These are phyloP conservation scores for Callionymus lyra DNA, from an alignment of 2,113 vertebrate genomes.

Conservation along the genomic window DNA sequence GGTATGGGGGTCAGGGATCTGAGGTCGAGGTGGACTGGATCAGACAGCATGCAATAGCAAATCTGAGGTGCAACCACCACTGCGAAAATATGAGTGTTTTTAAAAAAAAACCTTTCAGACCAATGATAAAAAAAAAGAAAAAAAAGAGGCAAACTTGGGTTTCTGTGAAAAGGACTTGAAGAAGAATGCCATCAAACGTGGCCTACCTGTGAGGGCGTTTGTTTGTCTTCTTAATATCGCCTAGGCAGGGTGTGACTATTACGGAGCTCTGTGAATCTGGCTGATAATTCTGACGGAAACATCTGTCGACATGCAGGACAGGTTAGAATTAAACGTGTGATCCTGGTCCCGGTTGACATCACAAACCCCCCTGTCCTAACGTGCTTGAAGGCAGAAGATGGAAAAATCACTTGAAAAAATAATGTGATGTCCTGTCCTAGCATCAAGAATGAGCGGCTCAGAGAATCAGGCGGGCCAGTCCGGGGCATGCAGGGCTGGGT, in stretches of 20 bases:
- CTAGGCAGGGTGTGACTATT: slow-evolving; percentile 72
- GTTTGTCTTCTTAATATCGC: slow-evolving; percentile 75
- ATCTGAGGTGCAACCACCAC: slow-evolving; percentile 66
- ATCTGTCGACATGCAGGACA: slow-evolving; percentile 79
- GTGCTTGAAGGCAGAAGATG: slow-evolving; percentile 23
- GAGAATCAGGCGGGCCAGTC: slow-evolving; percentile 36
- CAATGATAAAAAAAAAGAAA: slow-evolving; percentile 66
- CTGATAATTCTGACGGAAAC: slow-evolving; percentile 73
- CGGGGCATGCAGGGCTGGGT: slow-evolving; percentile 61
- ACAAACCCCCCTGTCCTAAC: slow-evolving; percentile 42
- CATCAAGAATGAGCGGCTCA: slow-evolving; percentile 28
- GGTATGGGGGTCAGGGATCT: slow-evolving; percentile 15
- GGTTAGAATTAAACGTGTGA: slow-evolving; percentile 60
- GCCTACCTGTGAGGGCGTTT: slow-evolving; percentile 71
- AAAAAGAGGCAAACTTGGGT: slow-evolving; percentile 65
- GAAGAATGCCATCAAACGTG: slow-evolving; percentile 67
- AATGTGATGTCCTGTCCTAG: slow-evolving; percentile 15
- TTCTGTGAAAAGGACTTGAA: slow-evolving; percentile 52
- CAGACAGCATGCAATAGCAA: slow-evolving; percentile 70
- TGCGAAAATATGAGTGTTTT: slow-evolving; percentile 56
- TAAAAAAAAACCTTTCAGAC: slow-evolving; percentile 62
- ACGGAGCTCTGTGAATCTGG: slow-evolving; percentile 69
- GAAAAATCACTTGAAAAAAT: slow-evolving; percentile 11
- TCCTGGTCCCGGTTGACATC: slow-evolving; percentile 32
- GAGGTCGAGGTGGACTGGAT: slow-evolving; percentile 49